Evolutionary conservation across 2,113 vertebrate species (phyloP).

Genomic region (Narcine bancroftii): DNA sequence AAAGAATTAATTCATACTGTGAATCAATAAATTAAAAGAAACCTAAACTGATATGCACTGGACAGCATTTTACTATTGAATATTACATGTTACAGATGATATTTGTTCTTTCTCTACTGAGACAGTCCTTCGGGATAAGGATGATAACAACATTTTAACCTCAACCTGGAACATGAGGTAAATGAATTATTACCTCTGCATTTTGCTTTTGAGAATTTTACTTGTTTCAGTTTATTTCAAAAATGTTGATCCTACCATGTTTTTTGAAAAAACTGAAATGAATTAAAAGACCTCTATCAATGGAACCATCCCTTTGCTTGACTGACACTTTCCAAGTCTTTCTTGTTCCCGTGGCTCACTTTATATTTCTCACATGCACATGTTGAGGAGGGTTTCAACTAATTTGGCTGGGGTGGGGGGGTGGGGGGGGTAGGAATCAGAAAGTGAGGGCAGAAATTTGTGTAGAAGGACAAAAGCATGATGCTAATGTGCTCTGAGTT

Average conservation of each 20-base stretch:
- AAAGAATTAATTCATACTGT: no score
- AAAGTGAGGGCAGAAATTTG: no score
- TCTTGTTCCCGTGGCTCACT: neutral
- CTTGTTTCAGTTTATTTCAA: neutral
- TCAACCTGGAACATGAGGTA: neutral
- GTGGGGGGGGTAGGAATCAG: no score
- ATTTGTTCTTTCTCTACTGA: no score
- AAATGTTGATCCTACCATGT: neutral
- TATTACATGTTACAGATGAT: no score
- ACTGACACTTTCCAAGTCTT: neutral
- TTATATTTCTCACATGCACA: neutral
- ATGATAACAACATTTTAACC: neutral
- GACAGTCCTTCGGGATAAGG: no score
- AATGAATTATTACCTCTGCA: neutral
- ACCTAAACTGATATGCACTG: neutral
- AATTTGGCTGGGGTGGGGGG: no score
- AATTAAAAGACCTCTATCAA: neutral
- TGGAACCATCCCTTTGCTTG: neutral
- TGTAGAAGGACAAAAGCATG: no score
- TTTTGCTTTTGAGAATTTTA: neutral
- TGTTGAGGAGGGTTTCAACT: no score
- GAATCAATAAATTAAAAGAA: no score
- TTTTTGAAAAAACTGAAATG: neutral
- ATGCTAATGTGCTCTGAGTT: no score
- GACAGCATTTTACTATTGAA: neutral